Evolutionary conservation across 2,888 invertebrate species (phyloP), one percentile per base, ranked within the genome.

Genomic region (Nesidiocoris tenuis): DNA sequence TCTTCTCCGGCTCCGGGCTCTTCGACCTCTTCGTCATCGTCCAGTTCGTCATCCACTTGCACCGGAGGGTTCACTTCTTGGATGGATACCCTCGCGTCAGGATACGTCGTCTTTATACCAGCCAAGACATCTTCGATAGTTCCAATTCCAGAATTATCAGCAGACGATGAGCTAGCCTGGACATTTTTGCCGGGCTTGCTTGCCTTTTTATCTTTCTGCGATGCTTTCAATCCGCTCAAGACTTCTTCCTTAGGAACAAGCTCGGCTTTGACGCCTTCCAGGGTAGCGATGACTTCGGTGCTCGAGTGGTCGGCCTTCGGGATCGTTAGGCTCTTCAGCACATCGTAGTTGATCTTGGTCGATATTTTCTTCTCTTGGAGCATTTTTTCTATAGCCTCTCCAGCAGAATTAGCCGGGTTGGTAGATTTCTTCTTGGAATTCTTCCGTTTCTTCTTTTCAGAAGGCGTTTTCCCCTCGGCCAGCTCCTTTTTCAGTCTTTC

Each of bases 311-410:
- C 56, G 21, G 17, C 71, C 24, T 77, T 76, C 63, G 80, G 79
- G 25, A 83, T 83, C 80, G 89, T 91, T 74, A 97, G 85, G 80
- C 91, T 93, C 83, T 93, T 93, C 77, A 98, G 85, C 56, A 98
- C 97, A 80, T 98, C 98, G 82, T 99, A 99, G 85, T 99, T 98
- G 74, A 99, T 97, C 87, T 99, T 99, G 2, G 90, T 90, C 1
- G 98, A 98, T 79, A 98, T 92, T 82, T 94, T 94, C 85, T 96
- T 96, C 83, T 98, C 98, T 80, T 93, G 94, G 19, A 98, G 85
- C 90, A 98, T 96, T 85, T 96, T 96, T 83, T 95, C 95, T 63
- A 98, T 95, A 0, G 98, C 98, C 85, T 98, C 97, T 1, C 93
- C 85, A 76, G 85, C 86, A 78, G 82, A 82, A 79, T 81, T 82